Evolutionary conservation across 2,888 invertebrate species (phyloP).

Genomic region (Drosophila testacea): DNA sequence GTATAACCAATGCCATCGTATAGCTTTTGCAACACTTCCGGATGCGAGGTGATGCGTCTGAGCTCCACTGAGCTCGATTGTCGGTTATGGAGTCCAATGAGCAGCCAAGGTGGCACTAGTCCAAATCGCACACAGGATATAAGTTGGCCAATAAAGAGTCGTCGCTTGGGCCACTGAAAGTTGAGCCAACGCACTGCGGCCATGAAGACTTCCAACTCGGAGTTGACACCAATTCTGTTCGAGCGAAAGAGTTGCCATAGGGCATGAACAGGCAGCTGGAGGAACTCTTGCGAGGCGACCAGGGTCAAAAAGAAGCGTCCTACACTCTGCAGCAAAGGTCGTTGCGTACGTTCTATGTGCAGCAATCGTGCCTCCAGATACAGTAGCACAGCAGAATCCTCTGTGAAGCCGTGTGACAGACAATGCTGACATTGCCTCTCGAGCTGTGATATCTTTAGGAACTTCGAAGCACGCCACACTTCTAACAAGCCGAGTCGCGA

Average conservation of each 20-base stretch:
- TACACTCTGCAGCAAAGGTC: constrained; percentile 87
- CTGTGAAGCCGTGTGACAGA: constrained; percentile 90
- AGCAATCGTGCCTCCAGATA: constrained; percentile 87
- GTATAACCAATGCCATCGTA: constrained; percentile 92
- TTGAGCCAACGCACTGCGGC: constrained; percentile 92
- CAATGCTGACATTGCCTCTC: constrained; percentile 92
- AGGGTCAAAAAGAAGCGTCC: constrained; percentile 91
- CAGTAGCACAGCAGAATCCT: constrained; percentile 91
- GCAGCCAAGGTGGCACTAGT: constrained; percentile 91
- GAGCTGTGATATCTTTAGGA: constrained; percentile 90
- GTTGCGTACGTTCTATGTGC: constrained; percentile 76
- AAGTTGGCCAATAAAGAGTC: constrained; percentile 87
- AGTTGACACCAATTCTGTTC: constrained; percentile 90
- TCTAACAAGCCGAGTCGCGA: constrained; percentile 90
- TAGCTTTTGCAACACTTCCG: constrained; percentile 91
- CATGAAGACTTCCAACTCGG: constrained; percentile 89
- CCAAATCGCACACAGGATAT: constrained; percentile 91
- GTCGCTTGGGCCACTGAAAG: constrained; percentile 89
- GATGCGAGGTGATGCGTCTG: constrained; percentile 88
- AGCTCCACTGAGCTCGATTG: constrained; percentile 91
- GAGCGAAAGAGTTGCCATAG: constrained; percentile 89
- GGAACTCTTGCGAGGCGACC: constrained; percentile 91
- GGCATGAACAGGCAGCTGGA: constrained; percentile 89
- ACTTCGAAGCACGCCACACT: constrained; percentile 90
- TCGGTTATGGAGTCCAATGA: constrained; percentile 90